phyloP scores from a whole-genome alignment of 2,888 invertebrate genomes.

The Lepetodrilus schrolli region DNA sequence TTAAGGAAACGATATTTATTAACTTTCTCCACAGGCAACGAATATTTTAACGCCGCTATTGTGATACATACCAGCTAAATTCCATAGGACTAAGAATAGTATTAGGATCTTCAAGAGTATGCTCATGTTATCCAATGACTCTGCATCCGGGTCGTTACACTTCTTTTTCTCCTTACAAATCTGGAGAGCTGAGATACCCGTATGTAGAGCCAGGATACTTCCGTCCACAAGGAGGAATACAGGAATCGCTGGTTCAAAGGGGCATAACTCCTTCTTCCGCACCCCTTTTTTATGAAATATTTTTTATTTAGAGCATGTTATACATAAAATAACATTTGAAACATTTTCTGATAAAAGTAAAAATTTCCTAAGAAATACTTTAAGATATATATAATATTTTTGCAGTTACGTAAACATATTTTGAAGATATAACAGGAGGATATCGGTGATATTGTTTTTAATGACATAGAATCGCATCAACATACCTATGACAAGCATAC shows the following conservation, averaged over 20 bases:
- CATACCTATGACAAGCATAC: neutral
- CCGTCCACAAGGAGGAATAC: constrained; percentile 31
- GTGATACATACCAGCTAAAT: constrained; percentile 21
- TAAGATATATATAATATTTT: neutral
- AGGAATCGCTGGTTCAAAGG: constrained; percentile 33
- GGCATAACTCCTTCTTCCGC: constrained; percentile 14
- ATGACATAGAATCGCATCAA: neutral
- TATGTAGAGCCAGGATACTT: constrained; percentile 15
- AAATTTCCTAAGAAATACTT: neutral
- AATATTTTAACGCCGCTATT: no score
- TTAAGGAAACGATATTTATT: no score
- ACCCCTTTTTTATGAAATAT: neutral
- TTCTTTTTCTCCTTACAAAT: constrained; percentile 5
- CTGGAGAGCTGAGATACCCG: neutral
- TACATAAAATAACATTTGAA: neutral
- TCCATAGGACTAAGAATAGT: constrained; percentile 26
- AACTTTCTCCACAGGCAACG: no score
- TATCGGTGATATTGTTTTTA: neutral
- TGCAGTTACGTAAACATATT: neutral
- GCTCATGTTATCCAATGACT: constrained; percentile 3
- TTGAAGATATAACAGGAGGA: neutral
- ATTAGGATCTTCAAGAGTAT: constrained; percentile 27
- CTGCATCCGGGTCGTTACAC: neutral
- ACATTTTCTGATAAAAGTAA: neutral
- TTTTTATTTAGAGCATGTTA: neutral